Base-by-base conservation (phyloP, 2,888 invertebrate genomes). In the Volucella bombylans region DNA sequence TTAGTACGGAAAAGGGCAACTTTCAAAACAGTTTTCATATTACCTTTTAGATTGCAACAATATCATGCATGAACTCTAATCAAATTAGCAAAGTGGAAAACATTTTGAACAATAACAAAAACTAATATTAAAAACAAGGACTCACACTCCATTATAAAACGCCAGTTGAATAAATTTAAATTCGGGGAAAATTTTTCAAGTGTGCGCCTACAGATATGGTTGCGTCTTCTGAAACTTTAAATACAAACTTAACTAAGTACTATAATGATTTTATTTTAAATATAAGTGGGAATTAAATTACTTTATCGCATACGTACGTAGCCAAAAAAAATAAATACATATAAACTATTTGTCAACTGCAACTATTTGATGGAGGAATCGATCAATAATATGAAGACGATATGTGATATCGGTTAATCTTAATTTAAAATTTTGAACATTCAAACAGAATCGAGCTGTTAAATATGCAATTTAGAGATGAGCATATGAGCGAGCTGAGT, bases 81-180 rank as follows among this genome's bases (percentile, higher is more conserved):
- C 8, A 49, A 49, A 49, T n/a, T 14, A 15, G 52, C 9, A 23
- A 43, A n/a, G 49, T 12, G 38, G 8, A 18, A 45, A 62, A 15
- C 15, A 12, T 10, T 38, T 72, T 9, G 1, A 43, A 67, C 6
- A n/a, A 49, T 15, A 41, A 43, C 11, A 11, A 31, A 64, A 62
- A 49, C 10, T 49, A 78, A 71, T 50, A 71, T 55, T 14, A 55
- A 55, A 15, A 38, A 71, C 38, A 18, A 9, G 39, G 49, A 83
- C 83, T 83, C 83, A 83, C 83, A 83, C 65, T 83, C 83, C 83
- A 83, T 83, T 62, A 74, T 67, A 62, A 83, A 80, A 47, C 80
- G 74, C 83, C 83, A 83, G 83, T 83, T 83, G 38, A 80, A 59
- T 71, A 80, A 65, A 67, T 71, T 39, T 76, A 83, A 80, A 55